A percentile compares a stretch with the other conserved stretches of the same genome.
Evolutionary conservation across 2,113 vertebrate species (phyloP).

Genomic region (Calidris pugnax): DNA sequence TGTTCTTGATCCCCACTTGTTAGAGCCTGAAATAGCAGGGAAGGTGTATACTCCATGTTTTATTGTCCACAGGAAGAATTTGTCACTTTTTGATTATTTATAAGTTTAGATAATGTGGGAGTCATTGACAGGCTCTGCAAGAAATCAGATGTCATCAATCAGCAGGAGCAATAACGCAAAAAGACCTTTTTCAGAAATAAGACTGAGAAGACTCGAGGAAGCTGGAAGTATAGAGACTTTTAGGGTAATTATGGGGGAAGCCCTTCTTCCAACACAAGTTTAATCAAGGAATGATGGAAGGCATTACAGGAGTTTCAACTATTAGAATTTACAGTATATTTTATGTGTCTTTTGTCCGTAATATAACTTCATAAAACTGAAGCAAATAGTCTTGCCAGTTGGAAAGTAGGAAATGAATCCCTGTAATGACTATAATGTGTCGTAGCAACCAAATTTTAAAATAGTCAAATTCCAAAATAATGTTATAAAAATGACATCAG

Average conservation of each 20-base stretch:
- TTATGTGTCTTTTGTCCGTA: constrained; percentile 15
- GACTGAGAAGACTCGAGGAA: background rate
- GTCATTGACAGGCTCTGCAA: background rate
- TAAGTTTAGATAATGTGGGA: background rate
- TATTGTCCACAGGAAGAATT: background rate
- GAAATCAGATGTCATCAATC: background rate
- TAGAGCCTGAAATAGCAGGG: background rate
- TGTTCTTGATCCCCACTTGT: background rate
- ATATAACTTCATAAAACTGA: constrained; percentile 27
- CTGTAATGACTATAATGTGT: background rate
- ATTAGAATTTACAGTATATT: background rate
- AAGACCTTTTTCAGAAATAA: background rate
- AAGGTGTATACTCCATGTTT: background rate
- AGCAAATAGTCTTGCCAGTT: constrained; percentile 24
- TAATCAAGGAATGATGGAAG: background rate
- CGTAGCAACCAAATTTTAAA: constrained; percentile 45
- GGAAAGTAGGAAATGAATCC: constrained; percentile 33
- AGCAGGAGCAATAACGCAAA: background rate
- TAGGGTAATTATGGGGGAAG: background rate
- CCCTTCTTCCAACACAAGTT: background rate
- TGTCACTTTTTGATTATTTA: background rate
- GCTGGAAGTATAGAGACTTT: background rate
- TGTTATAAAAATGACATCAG: constrained; percentile 34
- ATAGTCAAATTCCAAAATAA: constrained; percentile 34
- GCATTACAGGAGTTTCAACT: background rate